These are phyloP conservation scores for Heteronetta atricapilla DNA, from an alignment of 2,113 vertebrate species.

Conservation along the genomic window DNA sequence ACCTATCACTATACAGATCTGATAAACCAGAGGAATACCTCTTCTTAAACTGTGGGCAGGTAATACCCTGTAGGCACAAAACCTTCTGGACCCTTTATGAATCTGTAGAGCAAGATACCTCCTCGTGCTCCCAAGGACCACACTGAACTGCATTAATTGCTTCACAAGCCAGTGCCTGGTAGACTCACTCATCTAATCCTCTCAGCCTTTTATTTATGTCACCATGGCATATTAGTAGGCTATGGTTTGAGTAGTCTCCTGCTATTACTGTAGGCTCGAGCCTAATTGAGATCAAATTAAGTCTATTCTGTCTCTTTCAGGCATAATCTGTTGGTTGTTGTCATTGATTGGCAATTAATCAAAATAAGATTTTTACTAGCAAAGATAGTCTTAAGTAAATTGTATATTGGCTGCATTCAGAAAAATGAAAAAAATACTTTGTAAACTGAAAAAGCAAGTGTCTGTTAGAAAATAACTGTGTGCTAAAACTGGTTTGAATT, in stretches of 20 bases:
- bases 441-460: background rate
- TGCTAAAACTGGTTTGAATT: background rate
- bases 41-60: background rate
- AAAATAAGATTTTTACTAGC: background rate
- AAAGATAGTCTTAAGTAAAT: slow-evolving; percentile 3
- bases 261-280: slow-evolving; percentile 7
- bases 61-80: background rate
- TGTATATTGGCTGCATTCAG: background rate
- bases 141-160: background rate
- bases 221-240: background rate
- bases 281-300: slow-evolving; percentile 24
- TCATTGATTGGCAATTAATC: background rate
- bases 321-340: slow-evolving; percentile 55
- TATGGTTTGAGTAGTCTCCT: background rate
- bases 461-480: background rate
- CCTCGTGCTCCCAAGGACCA: rapidly evolving
- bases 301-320: slow-evolving; percentile 10
- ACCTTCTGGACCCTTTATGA: background rate
- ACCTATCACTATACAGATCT: background rate
- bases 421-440: background rate
- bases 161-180: background rate
- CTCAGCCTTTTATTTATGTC: slow-evolving; percentile 11
- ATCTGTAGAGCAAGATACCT: background rate
- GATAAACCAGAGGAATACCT: background rate
- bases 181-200: background rate